Conservation (phyloP, 2,888 invertebrate species). For the Eupithecia exiguata region DNA sequence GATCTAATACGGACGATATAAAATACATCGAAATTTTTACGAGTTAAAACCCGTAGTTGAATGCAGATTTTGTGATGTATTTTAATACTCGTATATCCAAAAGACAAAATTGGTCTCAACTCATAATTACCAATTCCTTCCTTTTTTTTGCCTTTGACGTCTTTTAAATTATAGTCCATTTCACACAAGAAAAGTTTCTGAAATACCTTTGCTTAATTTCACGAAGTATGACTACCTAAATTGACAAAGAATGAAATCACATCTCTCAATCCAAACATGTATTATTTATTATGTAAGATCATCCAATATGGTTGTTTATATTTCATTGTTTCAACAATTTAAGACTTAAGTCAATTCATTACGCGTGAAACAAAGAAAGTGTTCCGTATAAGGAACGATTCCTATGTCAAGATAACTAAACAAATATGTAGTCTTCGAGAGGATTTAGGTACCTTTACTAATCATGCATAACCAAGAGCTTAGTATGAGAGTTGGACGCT, state of each 20-base stretch:
- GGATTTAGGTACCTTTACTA: background rate
- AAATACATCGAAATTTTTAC: too few relatives aligned
- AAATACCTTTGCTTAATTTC: background rate
- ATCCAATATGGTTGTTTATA: background rate
- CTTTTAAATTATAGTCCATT: background rate
- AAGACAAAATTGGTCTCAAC: background rate
- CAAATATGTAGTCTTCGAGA: background rate
- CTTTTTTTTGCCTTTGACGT: too few relatives aligned
- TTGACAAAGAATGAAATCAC: background rate
- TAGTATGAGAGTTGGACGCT: conserved; percentile 21
- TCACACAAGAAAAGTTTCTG: background rate
- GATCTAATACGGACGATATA: too few relatives aligned
- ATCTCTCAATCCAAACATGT: background rate
- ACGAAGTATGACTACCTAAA: background rate
- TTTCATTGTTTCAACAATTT: background rate
- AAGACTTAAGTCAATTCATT: background rate
- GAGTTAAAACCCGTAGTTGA: too few relatives aligned
- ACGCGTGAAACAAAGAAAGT: background rate
- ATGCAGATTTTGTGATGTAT: background rate
- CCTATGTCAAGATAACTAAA: background rate
- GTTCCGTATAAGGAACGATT: background rate
- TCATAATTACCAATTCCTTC: background rate
- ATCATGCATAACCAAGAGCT: background rate
- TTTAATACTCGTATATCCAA: background rate
- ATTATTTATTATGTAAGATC: too few relatives aligned